These are phyloP conservation scores for Tipula helvola DNA, from an alignment of 2,888 invertebrate species.

Conservation along the genomic window DNA sequence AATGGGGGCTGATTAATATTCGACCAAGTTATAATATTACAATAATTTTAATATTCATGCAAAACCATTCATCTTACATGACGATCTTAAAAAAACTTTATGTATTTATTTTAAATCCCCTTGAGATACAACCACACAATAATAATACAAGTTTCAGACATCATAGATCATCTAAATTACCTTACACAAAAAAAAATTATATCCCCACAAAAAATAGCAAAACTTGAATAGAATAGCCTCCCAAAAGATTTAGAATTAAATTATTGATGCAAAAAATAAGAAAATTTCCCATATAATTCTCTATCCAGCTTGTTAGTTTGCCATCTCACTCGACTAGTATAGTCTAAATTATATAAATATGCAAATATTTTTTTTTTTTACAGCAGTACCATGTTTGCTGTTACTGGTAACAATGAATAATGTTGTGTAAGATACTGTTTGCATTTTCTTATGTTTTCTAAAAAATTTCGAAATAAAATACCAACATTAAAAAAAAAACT, in stretches of 20 bases:
- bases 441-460: neutral
- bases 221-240: neutral
- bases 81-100: neutral
- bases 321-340: neutral
- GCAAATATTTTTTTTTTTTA: neutral
- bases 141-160: constrained; percentile 4
- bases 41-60: neutral
- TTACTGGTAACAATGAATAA: neutral
- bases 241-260: neutral
- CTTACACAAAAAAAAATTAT: neutral
- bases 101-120: neutral
- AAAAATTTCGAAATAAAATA: neutral
- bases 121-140: neutral
- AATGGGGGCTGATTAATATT: neutral
- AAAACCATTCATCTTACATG: neutral
- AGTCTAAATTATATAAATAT: neutral
- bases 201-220: neutral
- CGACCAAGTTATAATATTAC: neutral
- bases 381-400: neutral
- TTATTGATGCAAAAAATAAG: constrained; percentile 4
- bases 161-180: constrained; percentile 4
- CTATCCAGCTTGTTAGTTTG: neutral
- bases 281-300: neutral
- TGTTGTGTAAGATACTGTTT: neutral
- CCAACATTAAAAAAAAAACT: neutral